These are phyloP conservation scores for Chironomus tepperi DNA, from an alignment of 1,140 invertebrate genomes.

Conservation along the genomic window DNA sequence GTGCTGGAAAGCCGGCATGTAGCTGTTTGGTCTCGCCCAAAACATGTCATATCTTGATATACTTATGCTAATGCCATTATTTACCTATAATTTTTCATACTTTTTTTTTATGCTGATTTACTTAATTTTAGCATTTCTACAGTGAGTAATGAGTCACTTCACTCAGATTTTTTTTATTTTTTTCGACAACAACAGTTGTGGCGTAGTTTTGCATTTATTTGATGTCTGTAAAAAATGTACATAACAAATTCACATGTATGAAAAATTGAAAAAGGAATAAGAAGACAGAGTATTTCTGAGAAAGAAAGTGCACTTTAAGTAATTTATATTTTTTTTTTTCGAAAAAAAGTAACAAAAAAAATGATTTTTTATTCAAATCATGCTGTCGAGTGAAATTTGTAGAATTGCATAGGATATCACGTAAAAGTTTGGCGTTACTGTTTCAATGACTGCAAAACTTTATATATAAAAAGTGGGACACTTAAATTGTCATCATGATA, in stretches of 20 bases:
- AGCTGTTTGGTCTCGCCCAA: not conserved
- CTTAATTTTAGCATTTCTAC: not conserved
- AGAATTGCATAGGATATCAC: not conserved
- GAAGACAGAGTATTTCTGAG: conserved; percentile 16
- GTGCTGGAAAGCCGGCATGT: not conserved
- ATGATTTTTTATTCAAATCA: conserved; percentile 16
- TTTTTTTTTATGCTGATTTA: conserved; percentile 9
- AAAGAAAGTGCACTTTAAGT: conserved; percentile 19
- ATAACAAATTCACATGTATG: not conserved
- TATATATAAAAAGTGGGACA: not conserved
- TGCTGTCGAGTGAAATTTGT: not conserved
- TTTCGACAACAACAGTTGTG: not conserved
- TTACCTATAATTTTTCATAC: not conserved
- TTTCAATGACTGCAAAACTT: not conserved
- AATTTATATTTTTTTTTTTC: too few species aligned
- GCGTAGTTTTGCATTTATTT: not conserved
- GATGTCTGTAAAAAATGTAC: not conserved
- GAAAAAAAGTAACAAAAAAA: not conserved
- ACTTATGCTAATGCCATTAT: not conserved
- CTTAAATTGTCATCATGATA: conserved; percentile 9
- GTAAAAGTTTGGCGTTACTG: not conserved
- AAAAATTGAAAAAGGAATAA: not conserved
- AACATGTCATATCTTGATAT: conserved; percentile 8
- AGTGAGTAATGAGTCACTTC: conserved; percentile 2
- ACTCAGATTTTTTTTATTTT: not conserved